These are phyloP conservation scores for Pararge aegeria DNA, from an alignment of 1,140 invertebrate species.

Conservation along the genomic window DNA sequence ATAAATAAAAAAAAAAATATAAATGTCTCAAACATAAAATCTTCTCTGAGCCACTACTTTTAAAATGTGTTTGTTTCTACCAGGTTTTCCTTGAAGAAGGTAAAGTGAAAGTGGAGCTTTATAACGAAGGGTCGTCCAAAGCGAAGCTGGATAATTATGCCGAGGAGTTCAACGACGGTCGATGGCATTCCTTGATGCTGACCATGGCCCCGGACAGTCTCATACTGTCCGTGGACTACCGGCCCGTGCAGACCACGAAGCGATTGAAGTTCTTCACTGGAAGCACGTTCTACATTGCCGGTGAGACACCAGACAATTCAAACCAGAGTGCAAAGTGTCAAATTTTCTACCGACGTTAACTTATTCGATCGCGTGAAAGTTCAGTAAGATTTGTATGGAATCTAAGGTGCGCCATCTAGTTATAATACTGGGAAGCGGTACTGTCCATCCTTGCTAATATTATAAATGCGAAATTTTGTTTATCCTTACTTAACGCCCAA, in stretches of 20 bases:
- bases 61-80: neutral
- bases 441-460: no score
- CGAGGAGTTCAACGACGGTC: constrained; percentile 92
- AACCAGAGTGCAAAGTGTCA: no score
- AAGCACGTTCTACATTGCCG: constrained; percentile 87
- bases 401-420: no score
- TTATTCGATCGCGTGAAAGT: no score
- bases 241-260: constrained; percentile 89
- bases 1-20: no score
- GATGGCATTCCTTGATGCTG: constrained; percentile 91
- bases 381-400: no score
- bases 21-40: no score
- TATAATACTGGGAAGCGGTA: no score
- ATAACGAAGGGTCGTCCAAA: constrained; percentile 78
- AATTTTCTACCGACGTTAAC: no score
- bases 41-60: neutral
- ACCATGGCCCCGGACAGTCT: constrained; percentile 87
- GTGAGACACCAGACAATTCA: constrained; percentile 64
- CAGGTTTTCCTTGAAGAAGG: constrained; percentile 90
- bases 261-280: constrained; percentile 89
- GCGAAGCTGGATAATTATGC: constrained; percentile 90
- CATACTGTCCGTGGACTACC: constrained; percentile 87
- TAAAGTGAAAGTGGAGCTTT: constrained; percentile 90
- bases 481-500: no score
- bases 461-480: no score